Evolutionary conservation across 2,888 invertebrate genomes (phyloP).

Genomic region (Epistrophe grossulariae): DNA sequence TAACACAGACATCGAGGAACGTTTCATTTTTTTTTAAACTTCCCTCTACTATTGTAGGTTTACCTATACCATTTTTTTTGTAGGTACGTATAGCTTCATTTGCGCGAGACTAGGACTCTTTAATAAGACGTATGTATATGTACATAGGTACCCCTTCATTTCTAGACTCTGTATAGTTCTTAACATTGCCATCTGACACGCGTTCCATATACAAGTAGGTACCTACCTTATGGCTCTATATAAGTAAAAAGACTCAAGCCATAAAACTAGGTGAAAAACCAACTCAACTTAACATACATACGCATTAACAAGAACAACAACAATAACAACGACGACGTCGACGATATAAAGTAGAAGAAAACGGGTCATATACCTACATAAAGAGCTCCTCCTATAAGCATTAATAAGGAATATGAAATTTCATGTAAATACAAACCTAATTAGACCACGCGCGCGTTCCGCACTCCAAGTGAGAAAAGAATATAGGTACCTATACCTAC

Average conservation of each 20-base stretch:
- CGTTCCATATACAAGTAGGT: conserved; percentile 28
- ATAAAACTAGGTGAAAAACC: conserved; percentile 51
- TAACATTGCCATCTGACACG: conserved; percentile 73
- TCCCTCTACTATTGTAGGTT: neutral
- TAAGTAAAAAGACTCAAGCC: conserved; percentile 37
- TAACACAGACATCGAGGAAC: conserved; percentile 43
- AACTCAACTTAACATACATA: neutral
- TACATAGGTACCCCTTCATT: conserved; percentile 5
- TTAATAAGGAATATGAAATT: conserved; percentile 43
- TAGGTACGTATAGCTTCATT: conserved; percentile 35
- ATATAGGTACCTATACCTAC: too few relatives aligned
- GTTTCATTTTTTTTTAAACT: neutral
- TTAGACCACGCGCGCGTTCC: conserved; percentile 53
- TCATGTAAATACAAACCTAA: conserved; percentile 71
- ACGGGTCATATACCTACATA: conserved; percentile 50
- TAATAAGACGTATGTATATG: too few relatives aligned
- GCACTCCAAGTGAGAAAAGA: conserved; percentile 22
- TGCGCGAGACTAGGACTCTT: conserved; percentile 40
- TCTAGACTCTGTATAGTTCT: conserved; percentile 36
- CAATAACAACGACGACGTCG: neutral
- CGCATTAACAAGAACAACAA: neutral
- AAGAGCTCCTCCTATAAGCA: conserved; percentile 18
- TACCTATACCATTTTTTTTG: neutral
- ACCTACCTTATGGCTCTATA: neutral
- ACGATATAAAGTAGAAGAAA: conserved; percentile 19